These are phyloP conservation scores for Pinctada fucata DNA, from an alignment of 2,888 invertebrate genomes.

Conservation along the genomic window DNA sequence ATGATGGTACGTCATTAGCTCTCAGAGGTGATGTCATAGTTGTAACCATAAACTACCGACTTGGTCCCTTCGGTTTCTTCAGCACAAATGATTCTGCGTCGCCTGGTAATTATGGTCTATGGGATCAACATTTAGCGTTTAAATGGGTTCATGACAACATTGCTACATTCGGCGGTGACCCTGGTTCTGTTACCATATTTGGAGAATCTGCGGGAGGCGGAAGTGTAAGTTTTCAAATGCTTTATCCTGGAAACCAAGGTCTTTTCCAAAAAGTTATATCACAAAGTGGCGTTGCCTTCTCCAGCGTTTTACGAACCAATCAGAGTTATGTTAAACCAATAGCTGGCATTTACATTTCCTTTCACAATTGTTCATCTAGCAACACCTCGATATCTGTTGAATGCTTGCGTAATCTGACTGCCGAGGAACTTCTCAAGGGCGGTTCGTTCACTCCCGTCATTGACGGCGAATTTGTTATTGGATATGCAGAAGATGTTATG, in stretches of 20 bases:
- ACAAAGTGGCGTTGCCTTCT: constrained; percentile 49
- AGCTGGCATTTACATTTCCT: neutral
- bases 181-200: constrained; percentile 93
- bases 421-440: neutral
- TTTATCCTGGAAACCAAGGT: constrained; percentile 44
- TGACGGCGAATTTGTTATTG: constrained; percentile 23
- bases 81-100: constrained; percentile 81
- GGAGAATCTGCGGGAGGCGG: constrained; percentile 87
- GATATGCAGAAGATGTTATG: constrained; percentile 4
- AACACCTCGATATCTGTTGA: neutral
- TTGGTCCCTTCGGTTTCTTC: constrained; percentile 88
- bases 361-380: neutral
- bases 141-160: constrained; percentile 74
- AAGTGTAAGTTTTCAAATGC: constrained; percentile 43
- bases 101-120: constrained; percentile 92
- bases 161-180: constrained; percentile 82
- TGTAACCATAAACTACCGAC: constrained; percentile 95
- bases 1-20: constrained; percentile 92
- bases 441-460: neutral
- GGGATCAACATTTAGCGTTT: constrained; percentile 94
- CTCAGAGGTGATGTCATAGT: constrained; percentile 91
- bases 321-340: neutral
- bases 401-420: neutral
- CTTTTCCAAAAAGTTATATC: constrained; percentile 53
- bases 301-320: neutral